phyloP scores from a whole-genome alignment of 2,113 vertebrate genomes.

The Odobenus rosmarus region DNA sequence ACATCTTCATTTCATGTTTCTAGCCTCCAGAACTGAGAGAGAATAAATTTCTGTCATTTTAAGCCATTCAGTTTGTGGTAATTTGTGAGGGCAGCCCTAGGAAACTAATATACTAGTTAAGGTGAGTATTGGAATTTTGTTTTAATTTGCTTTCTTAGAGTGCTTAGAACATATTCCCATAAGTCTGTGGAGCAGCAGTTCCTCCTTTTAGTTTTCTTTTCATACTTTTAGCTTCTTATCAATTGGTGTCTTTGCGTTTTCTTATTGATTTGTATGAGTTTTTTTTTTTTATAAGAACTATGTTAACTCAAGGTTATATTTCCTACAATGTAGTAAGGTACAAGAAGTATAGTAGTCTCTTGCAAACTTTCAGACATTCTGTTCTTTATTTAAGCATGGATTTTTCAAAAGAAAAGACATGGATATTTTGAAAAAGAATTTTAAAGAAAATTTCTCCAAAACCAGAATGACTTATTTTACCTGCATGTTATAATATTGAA shows the following conservation, averaged over 20 bases:
- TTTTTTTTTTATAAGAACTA: neutral
- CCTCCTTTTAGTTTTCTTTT: neutral
- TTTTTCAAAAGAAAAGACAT: neutral
- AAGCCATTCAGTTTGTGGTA: neutral
- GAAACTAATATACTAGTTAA: neutral
- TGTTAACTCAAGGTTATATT: neutral
- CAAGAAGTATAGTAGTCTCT: neutral
- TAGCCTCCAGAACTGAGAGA: neutral
- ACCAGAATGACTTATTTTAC: neutral
- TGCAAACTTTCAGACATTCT: neutral
- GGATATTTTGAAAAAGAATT: neutral
- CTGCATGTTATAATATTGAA: neutral
- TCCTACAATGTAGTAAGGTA: neutral
- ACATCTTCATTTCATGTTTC: neutral
- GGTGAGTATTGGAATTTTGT: neutral
- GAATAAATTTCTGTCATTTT: neutral
- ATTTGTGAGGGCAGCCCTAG: neutral
- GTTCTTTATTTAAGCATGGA: neutral
- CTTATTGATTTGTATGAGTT: neutral
- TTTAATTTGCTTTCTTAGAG: slow-evolving; percentile 22
- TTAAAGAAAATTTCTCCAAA: neutral
- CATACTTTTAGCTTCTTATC: neutral
- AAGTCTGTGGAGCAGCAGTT: neutral
- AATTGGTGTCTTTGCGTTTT: neutral
- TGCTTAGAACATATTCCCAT: neutral